Conservation (phyloP, 2,888 invertebrate species). For the Apeira syringaria region DNA sequence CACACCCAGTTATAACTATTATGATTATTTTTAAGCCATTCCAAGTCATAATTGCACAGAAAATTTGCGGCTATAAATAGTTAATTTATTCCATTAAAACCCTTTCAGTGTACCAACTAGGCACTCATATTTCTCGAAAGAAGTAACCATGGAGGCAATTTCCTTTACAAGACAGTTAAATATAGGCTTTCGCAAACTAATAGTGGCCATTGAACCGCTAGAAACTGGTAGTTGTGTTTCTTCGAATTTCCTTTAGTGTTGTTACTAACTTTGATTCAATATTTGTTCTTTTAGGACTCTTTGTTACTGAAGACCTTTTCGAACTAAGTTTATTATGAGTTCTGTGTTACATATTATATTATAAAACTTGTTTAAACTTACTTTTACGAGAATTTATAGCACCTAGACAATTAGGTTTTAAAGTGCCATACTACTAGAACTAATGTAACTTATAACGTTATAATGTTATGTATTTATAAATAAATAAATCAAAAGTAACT, state of each 20-base stretch:
- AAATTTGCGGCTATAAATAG: too few relatives aligned
- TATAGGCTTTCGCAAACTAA: conserved; percentile 7
- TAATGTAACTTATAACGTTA: too few relatives aligned
- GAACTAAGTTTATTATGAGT: background rate
- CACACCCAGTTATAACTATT: too few relatives aligned
- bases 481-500: too few relatives aligned
- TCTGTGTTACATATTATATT: background rate
- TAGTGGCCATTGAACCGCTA: conserved; percentile 2
- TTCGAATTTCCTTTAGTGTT: background rate
- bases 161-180: conserved; percentile 12
- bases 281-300: too few relatives aligned
- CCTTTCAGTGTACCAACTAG: background rate
- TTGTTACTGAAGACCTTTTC: background rate
- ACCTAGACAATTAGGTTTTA: too few relatives aligned
- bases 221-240: conserved; percentile 6
- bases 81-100: background rate
- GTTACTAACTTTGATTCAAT: conserved; percentile 9
- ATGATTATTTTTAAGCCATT: too few relatives aligned
- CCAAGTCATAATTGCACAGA: too few relatives aligned
- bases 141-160: conserved; percentile 13
- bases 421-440: too few relatives aligned
- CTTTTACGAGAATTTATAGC: too few relatives aligned
- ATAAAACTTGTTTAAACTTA: too few relatives aligned
- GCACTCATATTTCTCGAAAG: background rate
- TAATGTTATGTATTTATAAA: too few relatives aligned